Base-by-base conservation (phyloP, 2,113 vertebrate species). In the Probosciger aterrimus region DNA sequence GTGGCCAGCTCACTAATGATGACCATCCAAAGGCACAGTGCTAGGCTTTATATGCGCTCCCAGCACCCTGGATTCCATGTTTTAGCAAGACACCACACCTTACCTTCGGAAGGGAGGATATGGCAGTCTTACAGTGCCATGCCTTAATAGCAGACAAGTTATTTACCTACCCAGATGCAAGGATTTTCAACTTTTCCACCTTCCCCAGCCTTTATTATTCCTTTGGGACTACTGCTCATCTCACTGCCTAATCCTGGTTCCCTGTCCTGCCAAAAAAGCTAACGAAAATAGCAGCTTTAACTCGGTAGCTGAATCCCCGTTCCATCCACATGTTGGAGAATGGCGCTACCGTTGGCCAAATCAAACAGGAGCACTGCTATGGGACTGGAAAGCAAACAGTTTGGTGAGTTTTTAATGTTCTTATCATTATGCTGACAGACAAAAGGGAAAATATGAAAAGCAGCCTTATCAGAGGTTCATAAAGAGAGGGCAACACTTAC, bases 401-500 rank as follows among this genome's bases (percentile, higher is more conserved):
- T 67, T 83, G 65, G 69, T 73, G 70, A 92, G 80, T 77, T 93
- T 93, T 82, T 43, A 37, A 86, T 89, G 75, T 80, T 85, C 43
- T 50, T 84, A 78, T 76, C 88, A 57, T 39, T 44, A 28, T 1
- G 30, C 73, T 94, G 89, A 96, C 39, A 81, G 74, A 88, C 15
- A 49, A 63, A 86, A 25, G 37, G 64, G 30, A 83, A 78, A 68
- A 74, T 53, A 80, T 10, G 84, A 41, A 73, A 76, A 84, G 41
- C 28, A 68, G 33, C 33, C 49, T 91, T 81, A 81, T 90, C 82
- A 41, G 49, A 68, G 31, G 74, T 20, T 86, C 52, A 13, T 53
- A 17, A 49, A 18, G 52, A 82, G n/a, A 63, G n/a, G 73, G 31
- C 9, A 14, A 47, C 95, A 99, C 99, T 99, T 96, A 99, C 99